These are phyloP conservation scores for Stichopus chloronotus DNA, from an alignment of 35 echinoderm and acorn worm genomes.

Conservation along the genomic window DNA sequence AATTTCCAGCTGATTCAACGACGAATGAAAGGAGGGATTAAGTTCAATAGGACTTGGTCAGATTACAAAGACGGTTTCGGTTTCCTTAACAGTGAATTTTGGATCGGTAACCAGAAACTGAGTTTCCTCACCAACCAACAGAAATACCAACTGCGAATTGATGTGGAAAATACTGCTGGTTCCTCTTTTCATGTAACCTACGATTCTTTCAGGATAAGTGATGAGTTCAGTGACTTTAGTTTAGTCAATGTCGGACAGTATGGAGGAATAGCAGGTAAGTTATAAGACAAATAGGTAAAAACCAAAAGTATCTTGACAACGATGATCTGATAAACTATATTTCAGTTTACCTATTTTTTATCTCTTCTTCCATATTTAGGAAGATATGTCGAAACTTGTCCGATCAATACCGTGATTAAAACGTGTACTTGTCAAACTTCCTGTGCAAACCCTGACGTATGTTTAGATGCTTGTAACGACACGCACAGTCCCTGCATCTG, in stretches of 20 bases:
- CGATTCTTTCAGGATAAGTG: neutral
- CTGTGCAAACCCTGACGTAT: too few relatives aligned
- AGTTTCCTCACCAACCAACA: neutral
- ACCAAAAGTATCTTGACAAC: too few relatives aligned
- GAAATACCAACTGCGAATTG: neutral
- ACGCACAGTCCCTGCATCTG: too few relatives aligned
- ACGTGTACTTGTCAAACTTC: too few relatives aligned
- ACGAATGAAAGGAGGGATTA: neutral
- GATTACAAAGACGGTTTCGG: conserved; percentile 60
- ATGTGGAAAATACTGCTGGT: neutral
- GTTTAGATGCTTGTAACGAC: too few relatives aligned
- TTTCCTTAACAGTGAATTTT: conserved; percentile 53
- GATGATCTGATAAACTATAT: neutral
- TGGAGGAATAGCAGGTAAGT: neutral
- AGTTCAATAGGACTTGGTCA: neutral
- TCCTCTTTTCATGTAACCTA: neutral
- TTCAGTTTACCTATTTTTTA: too few relatives aligned
- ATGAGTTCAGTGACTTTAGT: neutral
- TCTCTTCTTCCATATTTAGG: too few relatives aligned
- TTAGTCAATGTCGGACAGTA: neutral
- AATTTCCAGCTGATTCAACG: conserved; percentile 39
- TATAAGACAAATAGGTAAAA: too few relatives aligned
- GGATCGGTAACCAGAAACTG: conserved; percentile 49
- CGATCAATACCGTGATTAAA: too few relatives aligned
- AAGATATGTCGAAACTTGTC: too few relatives aligned